Evolutionary conservation across 1,140 invertebrate species (phyloP).

Genomic region (Lutraria rhynchaena): DNA sequence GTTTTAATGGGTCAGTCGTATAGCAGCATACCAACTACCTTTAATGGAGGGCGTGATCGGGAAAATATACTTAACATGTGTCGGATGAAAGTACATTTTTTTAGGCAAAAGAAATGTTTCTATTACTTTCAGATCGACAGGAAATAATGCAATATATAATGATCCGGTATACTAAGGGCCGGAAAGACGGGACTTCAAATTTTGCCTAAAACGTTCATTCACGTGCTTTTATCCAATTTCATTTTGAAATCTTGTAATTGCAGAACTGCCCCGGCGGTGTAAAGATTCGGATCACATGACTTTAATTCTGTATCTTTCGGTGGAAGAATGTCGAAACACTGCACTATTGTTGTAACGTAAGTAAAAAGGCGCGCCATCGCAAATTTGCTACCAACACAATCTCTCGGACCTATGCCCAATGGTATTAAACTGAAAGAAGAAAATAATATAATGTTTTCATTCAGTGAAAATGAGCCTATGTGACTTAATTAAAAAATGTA

Average conservation of each 20-base stretch:
- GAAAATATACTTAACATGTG: too few species aligned
- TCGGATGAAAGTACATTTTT: too few species aligned
- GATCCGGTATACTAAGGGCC: too few species aligned
- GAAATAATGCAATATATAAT: too few species aligned
- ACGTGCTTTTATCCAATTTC: neutral
- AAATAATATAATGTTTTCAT: neutral
- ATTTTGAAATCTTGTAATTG: constrained; percentile 7
- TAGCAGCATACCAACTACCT: too few species aligned
- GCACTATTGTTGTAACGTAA: constrained; percentile 31
- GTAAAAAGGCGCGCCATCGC: constrained; percentile 37
- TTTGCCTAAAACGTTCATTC: too few species aligned
- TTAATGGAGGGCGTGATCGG: too few species aligned
- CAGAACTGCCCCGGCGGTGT: constrained; percentile 38
- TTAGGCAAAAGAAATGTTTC: too few species aligned
- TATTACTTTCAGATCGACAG: too few species aligned
- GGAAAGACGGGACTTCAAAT: too few species aligned
- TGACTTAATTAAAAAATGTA: too few species aligned
- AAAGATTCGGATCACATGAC: constrained; percentile 30
- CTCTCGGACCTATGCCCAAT: constrained; percentile 30
- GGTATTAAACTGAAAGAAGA: constrained; percentile 42
- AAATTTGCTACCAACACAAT: constrained; percentile 44
- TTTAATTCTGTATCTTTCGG: constrained; percentile 35
- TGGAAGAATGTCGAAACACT: constrained; percentile 40
- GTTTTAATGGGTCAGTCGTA: too few species aligned
- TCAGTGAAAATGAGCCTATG: neutral